Base-by-base conservation (phyloP, 1,140 invertebrate species). In the Leptinotarsa undecemlineata region DNA sequence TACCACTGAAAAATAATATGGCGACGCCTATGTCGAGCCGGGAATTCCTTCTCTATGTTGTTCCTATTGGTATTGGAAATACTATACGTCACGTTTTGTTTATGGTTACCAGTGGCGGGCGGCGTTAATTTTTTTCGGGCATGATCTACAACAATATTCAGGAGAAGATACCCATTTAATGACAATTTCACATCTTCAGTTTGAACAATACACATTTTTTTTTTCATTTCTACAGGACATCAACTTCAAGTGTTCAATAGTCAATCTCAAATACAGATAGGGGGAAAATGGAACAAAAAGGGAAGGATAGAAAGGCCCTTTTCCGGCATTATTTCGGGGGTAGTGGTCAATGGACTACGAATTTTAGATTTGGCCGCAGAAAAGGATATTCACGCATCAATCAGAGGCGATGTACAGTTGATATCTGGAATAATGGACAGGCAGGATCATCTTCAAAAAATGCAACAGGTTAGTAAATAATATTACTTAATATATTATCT, bases 191-290 rank as follows among this genome's bases (percentile, higher is more conserved):
- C 1, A 33, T 33, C 6, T 33, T 33, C 26, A 33, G 26, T 33
- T 33, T 8, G 26, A 33, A 42, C 6, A 42, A 42, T 42, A 11
- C 33, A 42, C 33, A 42, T 8, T 33, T 57, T 1, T 57, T 15
- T 8, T 8, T 57, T 57, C 15, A 69, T 15, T 47, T 48, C 62
- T 14, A 15, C 82, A 96, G 96, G 95, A 72, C 90, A 93, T 80
- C 95, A 97, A 80, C 89, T 95, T 66, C 93, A 91, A 64, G 93
- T 96, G 21, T 98, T 98, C 87, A 98, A 98, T 86, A 93, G 92
- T 80, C 96, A 97, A 88, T 94, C 95, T 13, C 91, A 91, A 21
- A 92, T 98, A 68, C 92, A 95, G 81, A 90, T 98, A n/a, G 97
- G 97, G 19, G 96, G 96, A 6, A 92, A 93, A 78, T 92, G 91